Evolutionary conservation across 1,140 invertebrate genomes (phyloP).

Genomic region (Theocolax elegans): DNA sequence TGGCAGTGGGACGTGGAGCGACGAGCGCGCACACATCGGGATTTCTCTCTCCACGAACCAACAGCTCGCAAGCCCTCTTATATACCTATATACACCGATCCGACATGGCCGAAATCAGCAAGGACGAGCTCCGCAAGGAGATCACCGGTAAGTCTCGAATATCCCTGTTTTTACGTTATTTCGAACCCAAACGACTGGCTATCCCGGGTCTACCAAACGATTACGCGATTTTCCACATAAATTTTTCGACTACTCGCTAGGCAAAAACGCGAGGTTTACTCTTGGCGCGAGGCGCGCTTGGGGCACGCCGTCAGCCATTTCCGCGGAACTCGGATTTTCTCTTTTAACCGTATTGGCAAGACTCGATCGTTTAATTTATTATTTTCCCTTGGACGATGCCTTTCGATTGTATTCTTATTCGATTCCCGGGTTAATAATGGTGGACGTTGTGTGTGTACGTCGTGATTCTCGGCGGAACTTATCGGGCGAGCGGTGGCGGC

Average conservation of each 20-base stretch:
- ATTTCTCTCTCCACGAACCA: neutral
- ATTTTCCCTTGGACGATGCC: too few species aligned
- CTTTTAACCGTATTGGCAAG: too few species aligned
- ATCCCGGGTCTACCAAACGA: too few species aligned
- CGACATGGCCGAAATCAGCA: constrained; percentile 75
- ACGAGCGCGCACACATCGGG: constrained; percentile 45
- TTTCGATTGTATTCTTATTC: too few species aligned
- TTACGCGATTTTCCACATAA: neutral
- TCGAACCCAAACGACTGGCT: too few species aligned
- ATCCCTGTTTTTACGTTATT: constrained; percentile 58
- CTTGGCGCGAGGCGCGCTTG: neutral
- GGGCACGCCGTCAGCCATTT: constrained; percentile 9
- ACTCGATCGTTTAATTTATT: too few species aligned
- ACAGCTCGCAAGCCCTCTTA: neutral
- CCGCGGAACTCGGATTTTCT: too few species aligned
- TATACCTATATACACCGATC: neutral
- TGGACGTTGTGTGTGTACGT: too few species aligned
- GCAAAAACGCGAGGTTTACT: neutral
- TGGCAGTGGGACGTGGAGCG: constrained; percentile 64
- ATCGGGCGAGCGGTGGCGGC: too few species aligned
- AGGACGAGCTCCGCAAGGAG: constrained; percentile 77
- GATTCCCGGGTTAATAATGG: too few species aligned
- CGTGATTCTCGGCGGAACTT: too few species aligned
- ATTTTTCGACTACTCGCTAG: neutral
- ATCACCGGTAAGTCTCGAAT: constrained; percentile 73